phyloP scores from a whole-genome alignment of 2,113 vertebrate species.

The Elachura formosa region DNA sequence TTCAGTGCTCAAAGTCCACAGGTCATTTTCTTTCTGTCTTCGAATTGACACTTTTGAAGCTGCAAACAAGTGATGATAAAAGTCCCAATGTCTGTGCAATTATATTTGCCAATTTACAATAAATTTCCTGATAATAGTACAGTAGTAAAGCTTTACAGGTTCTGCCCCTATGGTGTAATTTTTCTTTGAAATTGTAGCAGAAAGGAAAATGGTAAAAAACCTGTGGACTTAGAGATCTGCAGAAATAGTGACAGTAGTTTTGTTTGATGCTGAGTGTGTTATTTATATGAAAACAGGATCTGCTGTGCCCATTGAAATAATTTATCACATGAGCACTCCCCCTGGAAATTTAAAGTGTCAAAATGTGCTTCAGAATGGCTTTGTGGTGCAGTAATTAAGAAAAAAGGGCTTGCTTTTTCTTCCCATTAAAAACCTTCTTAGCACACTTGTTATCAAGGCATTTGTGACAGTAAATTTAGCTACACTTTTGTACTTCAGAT shows the following conservation, averaged over 20 bases:
- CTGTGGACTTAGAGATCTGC: accelerated
- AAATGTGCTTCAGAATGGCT: not conserved
- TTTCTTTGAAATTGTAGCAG: not conserved
- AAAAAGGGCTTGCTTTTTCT: not conserved
- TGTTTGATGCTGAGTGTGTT: not conserved
- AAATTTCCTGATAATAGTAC: not conserved
- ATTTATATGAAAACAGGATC: not conserved
- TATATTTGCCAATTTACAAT: not conserved
- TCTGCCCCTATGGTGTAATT: not conserved
- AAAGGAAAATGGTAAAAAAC: not conserved
- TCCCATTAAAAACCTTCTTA: not conserved
- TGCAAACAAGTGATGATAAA: not conserved
- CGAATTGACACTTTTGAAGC: not conserved
- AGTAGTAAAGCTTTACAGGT: not conserved
- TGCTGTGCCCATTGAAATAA: not conserved
- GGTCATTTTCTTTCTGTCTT: not conserved
- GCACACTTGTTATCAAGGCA: not conserved
- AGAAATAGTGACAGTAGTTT: not conserved
- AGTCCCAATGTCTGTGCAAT: not conserved
- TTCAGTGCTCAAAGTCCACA: not conserved
- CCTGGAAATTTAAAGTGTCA: not conserved
- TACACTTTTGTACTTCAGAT: not conserved
- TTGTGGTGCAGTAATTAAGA: not conserved
- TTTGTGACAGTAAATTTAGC: not conserved
- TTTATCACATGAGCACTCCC: not conserved